phyloP scores from a whole-genome alignment of 2,888 invertebrate genomes.

The Plutella xylostella region DNA sequence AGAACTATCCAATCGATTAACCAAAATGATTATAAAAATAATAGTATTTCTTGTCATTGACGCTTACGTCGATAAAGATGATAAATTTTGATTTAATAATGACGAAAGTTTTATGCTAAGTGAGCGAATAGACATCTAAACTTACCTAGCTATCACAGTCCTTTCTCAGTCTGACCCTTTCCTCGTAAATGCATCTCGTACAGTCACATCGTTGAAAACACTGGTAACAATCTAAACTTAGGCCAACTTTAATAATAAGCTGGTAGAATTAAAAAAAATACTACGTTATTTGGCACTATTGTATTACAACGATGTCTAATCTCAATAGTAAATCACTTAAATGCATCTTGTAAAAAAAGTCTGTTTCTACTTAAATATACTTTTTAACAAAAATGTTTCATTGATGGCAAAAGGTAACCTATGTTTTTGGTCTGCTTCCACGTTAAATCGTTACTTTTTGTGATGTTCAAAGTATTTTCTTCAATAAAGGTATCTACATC shows the following conservation, averaged over 20 bases:
- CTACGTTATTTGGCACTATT: constrained; percentile 66
- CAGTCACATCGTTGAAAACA: constrained; percentile 54
- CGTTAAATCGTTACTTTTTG: constrained; percentile 20
- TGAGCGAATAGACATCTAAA: constrained; percentile 63
- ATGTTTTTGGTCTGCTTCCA: constrained; percentile 61
- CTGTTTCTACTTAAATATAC: constrained; percentile 27
- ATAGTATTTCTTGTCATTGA: too few species aligned
- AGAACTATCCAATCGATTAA: background rate
- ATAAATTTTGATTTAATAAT: background rate
- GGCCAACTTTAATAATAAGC: constrained; percentile 49
- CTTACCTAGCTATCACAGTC: constrained; percentile 68
- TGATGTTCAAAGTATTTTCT: background rate
- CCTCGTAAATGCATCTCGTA: constrained; percentile 61
- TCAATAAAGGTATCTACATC: too few species aligned
- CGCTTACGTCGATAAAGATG: background rate
- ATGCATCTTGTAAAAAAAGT: constrained; percentile 19
- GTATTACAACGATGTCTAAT: constrained; percentile 39
- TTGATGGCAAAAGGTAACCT: constrained; percentile 65
- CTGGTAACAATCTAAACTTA: constrained; percentile 63
- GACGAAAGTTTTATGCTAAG: constrained; percentile 53
- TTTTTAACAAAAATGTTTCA: constrained; percentile 33
- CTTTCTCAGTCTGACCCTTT: constrained; percentile 69
- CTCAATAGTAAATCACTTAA: constrained; percentile 28
- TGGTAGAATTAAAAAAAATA: constrained; percentile 47
- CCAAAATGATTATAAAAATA: background rate